These are phyloP conservation scores for Channa striata DNA, from an alignment of 2,797 vertebrate genomes.

Conservation along the genomic window DNA sequence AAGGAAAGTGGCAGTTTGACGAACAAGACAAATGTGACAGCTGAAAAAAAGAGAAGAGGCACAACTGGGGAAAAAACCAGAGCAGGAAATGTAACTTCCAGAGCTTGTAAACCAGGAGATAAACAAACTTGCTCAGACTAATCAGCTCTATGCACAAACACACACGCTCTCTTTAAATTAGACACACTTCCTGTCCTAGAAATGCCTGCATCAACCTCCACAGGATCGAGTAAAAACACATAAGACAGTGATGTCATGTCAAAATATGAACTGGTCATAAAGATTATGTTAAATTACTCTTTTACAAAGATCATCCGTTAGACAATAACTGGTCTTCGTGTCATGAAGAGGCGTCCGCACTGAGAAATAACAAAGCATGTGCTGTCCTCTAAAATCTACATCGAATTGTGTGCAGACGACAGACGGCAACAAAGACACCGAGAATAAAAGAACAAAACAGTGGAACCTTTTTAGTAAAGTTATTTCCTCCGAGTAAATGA, in stretches of 20 bases:
- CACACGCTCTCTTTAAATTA: neutral
- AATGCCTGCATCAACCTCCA: conserved; percentile 3
- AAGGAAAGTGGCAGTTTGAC: conserved; percentile 24
- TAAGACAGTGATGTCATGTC: neutral
- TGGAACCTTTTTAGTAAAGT: neutral
- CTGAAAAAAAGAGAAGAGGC: conserved; percentile 2
- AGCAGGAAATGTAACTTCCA: neutral
- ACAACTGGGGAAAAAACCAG: neutral
- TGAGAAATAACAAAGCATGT: neutral
- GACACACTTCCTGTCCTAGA: conserved; percentile 5
- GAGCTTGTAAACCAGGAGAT: conserved; percentile 1
- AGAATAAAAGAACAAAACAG: conserved; percentile 7
- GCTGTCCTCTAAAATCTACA: neutral
- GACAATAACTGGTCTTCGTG: neutral
- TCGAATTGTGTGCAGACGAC: conserved; percentile 15
- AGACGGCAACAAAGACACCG: neutral
- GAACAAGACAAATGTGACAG: conserved; percentile 20
- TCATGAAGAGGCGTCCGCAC: neutral
- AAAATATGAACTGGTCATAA: too few species aligned
- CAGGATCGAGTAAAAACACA: neutral
- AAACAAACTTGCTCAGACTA: neutral
- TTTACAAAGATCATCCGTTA: too few species aligned
- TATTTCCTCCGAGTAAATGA: conserved; percentile 16
- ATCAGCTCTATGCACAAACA: conserved; percentile 6
- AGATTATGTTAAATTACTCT: too few species aligned